These are phyloP conservation scores for Lagopus muta DNA, from an alignment of 2,113 vertebrate species.

Conservation along the genomic window DNA sequence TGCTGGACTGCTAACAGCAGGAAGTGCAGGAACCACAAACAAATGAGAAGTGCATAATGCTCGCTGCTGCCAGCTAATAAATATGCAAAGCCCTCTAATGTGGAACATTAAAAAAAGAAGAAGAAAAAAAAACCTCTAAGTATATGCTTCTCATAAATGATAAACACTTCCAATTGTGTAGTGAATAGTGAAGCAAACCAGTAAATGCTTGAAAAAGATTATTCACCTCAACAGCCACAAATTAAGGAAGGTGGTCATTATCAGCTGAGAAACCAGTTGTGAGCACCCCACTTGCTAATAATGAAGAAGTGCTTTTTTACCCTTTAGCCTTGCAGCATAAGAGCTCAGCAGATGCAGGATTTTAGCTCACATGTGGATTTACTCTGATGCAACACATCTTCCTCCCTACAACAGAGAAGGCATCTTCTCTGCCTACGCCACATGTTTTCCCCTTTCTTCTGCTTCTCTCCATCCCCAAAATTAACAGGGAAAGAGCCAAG, in stretches of 20 bases:
- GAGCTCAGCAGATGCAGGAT: background rate
- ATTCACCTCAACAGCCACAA: background rate
- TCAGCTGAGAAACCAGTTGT: background rate
- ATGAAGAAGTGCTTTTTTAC: background rate
- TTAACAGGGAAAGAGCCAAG: background rate
- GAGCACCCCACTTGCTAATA: background rate
- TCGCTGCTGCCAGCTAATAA: background rate
- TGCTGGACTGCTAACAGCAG: background rate
- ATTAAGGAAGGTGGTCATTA: background rate
- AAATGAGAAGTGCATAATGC: background rate
- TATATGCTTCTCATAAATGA: background rate
- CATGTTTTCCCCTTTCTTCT: background rate
- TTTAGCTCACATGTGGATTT: background rate
- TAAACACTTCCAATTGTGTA: background rate
- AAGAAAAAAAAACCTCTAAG: background rate
- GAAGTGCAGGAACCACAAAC: conserved; percentile 4
- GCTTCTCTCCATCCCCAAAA: background rate
- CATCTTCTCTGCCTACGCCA: background rate
- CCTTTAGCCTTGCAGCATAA: background rate
- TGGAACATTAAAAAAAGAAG: conserved; percentile 23
- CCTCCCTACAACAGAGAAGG: background rate
- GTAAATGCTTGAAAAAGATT: background rate
- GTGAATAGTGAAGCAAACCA: background rate
- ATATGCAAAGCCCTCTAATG: conserved; percentile 39
- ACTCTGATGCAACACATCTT: background rate